phyloP scores from a whole-genome alignment of 2,113 vertebrate species.

The Phaethon lepturus region DNA sequence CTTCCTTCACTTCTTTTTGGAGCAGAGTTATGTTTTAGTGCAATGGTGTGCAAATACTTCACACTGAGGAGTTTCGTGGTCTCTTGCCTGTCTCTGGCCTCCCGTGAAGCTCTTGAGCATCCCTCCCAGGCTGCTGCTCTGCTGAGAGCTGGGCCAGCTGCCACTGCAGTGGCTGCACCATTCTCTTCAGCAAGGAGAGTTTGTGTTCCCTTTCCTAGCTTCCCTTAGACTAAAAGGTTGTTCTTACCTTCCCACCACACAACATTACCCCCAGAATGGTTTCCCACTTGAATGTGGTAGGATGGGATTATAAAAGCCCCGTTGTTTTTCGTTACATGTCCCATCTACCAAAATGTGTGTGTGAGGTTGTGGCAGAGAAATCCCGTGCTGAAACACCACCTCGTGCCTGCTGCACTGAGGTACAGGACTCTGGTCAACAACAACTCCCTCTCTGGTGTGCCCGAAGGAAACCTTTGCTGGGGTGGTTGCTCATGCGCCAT shows the following conservation, averaged over 20 bases:
- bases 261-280: too few relatives aligned
- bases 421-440: too few relatives aligned
- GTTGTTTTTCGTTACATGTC: rapidly evolving
- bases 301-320: not conserved
- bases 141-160: not conserved
- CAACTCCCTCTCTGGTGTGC: not conserved
- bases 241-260: not conserved
- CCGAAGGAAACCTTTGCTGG: not conserved
- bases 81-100: not conserved
- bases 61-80: not conserved
- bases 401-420: not conserved
- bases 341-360: rapidly evolving
- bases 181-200: too few relatives aligned
- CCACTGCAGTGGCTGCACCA: too few relatives aligned
- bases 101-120: not conserved
- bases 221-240: rapidly evolving
- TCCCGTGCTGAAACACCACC: not conserved
- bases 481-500: rapidly evolving
- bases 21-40: not conserved
- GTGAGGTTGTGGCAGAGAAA: not conserved
- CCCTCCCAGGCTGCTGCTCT: not conserved
- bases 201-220: not conserved
- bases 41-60: not conserved
- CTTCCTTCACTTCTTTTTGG: not conserved
- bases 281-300: not conserved